Evolutionary conservation across 2,797 vertebrate genomes (phyloP).

Genomic region (Pantherophis vulpinus): DNA sequence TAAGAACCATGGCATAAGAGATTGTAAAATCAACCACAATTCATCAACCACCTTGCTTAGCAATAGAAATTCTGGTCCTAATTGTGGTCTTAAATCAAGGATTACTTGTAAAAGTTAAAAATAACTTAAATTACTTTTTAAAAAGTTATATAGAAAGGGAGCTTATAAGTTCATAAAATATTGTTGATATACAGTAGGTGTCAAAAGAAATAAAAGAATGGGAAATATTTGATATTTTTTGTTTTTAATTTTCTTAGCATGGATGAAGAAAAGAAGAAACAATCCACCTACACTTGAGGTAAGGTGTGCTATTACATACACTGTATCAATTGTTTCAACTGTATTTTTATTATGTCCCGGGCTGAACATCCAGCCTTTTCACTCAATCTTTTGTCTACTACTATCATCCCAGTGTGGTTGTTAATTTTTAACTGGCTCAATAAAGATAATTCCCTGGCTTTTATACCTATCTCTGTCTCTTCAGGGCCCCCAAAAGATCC

Average conservation of each 20-base stretch:
- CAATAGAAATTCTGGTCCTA: background rate
- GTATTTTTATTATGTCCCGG: background rate
- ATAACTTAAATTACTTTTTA: background rate
- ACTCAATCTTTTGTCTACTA: background rate
- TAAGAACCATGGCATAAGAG: background rate
- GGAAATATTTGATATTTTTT: background rate
- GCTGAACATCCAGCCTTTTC: background rate
- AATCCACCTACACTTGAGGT: conserved; percentile 89
- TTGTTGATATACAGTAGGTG: background rate
- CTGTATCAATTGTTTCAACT: background rate
- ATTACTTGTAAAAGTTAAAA: background rate
- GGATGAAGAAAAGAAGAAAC: conserved; percentile 92
- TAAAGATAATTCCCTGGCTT: background rate
- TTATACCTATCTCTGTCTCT: background rate
- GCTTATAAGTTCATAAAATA: background rate
- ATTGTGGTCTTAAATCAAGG: background rate
- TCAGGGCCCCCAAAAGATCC: background rate
- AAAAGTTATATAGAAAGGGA: background rate
- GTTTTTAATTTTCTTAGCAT: conserved; percentile 78
- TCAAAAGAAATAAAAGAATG: background rate
- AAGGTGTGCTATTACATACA: conserved; percentile 47
- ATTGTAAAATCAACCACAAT: background rate
- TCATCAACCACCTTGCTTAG: background rate
- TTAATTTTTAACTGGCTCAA: background rate
- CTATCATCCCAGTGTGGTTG: background rate